Percentiles rank a stretch among this genome's conserved stretches.
Evolutionary conservation across 2,113 vertebrate species (phyloP).

Genomic region (Mastomys natalensis): DNA sequence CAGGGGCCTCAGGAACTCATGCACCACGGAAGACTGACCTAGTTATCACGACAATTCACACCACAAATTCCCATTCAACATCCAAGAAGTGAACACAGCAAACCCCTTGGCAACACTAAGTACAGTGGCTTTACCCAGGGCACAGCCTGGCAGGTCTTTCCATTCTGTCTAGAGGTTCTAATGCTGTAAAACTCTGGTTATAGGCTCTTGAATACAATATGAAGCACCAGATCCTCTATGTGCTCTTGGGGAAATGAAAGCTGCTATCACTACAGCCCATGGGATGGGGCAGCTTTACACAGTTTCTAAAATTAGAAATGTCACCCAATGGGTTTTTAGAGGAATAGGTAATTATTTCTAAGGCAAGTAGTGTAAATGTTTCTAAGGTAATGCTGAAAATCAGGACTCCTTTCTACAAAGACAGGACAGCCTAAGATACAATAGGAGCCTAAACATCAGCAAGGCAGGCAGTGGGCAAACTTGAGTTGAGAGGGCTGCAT

Average conservation of each 20-base stretch:
- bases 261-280: rapidly evolving
- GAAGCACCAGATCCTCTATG: background rate
- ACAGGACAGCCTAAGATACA: background rate
- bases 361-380: background rate
- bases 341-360: background rate
- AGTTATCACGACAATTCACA: background rate
- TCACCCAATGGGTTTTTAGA: background rate
- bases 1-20: background rate
- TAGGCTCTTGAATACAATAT: background rate
- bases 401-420: background rate
- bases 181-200: background rate
- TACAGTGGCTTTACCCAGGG: background rate
- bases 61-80: background rate
- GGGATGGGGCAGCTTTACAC: background rate
- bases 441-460: background rate
- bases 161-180: no score
- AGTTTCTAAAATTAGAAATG: background rate
- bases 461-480: background rate
- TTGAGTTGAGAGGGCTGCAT: background rate
- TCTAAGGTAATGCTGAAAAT: background rate
- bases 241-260: background rate
- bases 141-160: background rate
- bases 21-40: background rate
- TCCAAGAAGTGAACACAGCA: background rate
- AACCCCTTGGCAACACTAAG: background rate